Evolutionary conservation across 2,113 vertebrate species (phyloP).

Genomic region (Pantherophis guttatus): DNA sequence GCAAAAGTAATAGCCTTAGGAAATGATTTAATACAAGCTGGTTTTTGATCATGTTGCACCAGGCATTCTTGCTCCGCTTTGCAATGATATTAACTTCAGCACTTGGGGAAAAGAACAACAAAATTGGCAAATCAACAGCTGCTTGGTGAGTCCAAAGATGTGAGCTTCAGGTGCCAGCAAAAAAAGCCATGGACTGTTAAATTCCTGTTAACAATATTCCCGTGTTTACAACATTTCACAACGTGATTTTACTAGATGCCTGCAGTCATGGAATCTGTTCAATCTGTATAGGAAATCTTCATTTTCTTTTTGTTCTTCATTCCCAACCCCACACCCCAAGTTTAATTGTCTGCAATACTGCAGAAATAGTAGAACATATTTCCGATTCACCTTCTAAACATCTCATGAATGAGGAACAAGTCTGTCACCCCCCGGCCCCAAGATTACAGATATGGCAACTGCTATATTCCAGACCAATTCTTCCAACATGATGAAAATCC

Average conservation of each 20-base stretch:
- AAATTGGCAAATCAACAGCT: background rate
- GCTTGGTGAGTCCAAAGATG: rapidly evolving
- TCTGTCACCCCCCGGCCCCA: background rate
- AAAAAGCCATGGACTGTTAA: background rate
- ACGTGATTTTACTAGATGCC: background rate
- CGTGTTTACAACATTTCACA: background rate
- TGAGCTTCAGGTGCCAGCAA: background rate
- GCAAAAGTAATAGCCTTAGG: slow-evolving; percentile 26
- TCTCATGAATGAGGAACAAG: background rate
- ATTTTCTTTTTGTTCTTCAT: background rate
- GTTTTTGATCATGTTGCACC: slow-evolving; percentile 6
- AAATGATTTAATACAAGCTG: background rate
- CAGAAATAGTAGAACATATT: background rate
- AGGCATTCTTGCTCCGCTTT: slow-evolving; percentile 16
- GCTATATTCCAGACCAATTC: background rate
- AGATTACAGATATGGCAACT: background rate
- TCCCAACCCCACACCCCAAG: background rate
- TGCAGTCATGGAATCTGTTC: background rate
- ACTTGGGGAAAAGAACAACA: background rate
- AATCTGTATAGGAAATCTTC: background rate
- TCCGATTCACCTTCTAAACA: background rate
- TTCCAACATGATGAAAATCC: background rate
- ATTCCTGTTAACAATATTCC: background rate
- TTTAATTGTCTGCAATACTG: background rate
- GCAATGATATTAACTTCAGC: slow-evolving; percentile 20